phyloP scores from a whole-genome alignment of 2,888 invertebrate species.

The Brenthis daphne region DNA sequence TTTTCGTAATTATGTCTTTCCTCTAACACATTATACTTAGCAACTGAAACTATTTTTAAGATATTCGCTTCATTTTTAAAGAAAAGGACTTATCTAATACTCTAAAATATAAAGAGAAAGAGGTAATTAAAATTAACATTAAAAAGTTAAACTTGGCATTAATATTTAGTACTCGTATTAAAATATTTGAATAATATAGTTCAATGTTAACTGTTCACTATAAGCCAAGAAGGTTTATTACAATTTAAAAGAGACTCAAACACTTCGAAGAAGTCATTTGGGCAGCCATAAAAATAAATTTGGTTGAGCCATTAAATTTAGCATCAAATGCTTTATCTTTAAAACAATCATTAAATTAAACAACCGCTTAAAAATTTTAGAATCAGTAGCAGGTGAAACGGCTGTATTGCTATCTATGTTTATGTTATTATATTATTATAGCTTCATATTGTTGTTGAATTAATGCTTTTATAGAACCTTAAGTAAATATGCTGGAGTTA shows the following conservation, averaged over 20 bases:
- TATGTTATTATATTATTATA: neutral
- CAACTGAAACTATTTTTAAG: slow-evolving; percentile 67
- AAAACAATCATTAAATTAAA: slow-evolving; percentile 32
- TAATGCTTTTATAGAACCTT: neutral
- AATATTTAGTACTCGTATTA: neutral
- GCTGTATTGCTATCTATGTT: neutral
- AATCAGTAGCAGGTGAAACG: slow-evolving; percentile 11
- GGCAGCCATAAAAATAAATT: slow-evolving; percentile 33
- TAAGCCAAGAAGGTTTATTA: slow-evolving; percentile 10
- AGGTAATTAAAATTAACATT: neutral
- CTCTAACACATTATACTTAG: slow-evolving; percentile 60
- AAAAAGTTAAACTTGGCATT: neutral
- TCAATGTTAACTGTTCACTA: slow-evolving; percentile 11
- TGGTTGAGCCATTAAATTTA: slow-evolving; percentile 34
- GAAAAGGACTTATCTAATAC: slow-evolving; percentile 12
- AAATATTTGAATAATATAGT: neutral
- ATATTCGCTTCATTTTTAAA: slow-evolving; percentile 42
- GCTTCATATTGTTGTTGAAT: slow-evolving; percentile 2
- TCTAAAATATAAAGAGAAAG: neutral
- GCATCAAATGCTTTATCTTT: slow-evolving; percentile 25
- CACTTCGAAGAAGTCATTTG: slow-evolving; percentile 18
- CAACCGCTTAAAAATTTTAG: slow-evolving; percentile 26
- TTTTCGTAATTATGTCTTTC: slow-evolving; percentile 75
- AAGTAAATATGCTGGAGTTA: slow-evolving; percentile 14
- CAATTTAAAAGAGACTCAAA: slow-evolving; percentile 30